phyloP scores from a whole-genome alignment of 2,113 vertebrate species.

The Microtus montanus region DNA sequence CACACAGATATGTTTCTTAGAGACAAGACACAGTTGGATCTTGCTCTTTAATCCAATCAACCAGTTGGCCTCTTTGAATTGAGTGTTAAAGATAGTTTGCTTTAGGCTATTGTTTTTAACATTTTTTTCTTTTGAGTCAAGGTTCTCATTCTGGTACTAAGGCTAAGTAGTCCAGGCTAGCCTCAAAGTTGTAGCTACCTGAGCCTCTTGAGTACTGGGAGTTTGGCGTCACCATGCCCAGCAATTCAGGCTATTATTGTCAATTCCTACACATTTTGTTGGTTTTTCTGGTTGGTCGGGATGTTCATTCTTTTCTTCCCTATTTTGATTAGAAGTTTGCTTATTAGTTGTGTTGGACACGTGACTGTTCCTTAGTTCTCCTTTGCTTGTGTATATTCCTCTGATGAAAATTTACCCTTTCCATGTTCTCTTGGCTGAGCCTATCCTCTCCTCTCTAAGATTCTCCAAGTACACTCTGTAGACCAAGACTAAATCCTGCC shows the following conservation, averaged over 20 bases:
- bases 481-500: no score
- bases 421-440: background rate
- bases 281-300: background rate
- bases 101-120: background rate
- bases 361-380: background rate
- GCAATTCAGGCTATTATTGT: background rate
- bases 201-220: background rate
- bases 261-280: background rate
- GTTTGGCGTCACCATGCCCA: background rate
- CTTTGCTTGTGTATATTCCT: background rate
- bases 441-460: background rate
- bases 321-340: background rate
- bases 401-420: background rate
- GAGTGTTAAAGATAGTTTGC: background rate
- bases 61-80: background rate
- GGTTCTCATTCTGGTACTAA: background rate
- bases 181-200: background rate
- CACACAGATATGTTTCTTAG: background rate
- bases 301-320: background rate
- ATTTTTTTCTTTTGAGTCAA: background rate
- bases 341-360: background rate
- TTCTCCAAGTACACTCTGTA: background rate
- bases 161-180: background rate
- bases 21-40: background rate
- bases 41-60: background rate